Conservation (phyloP, 2,797 vertebrate species). For the Amniataba percoides region DNA sequence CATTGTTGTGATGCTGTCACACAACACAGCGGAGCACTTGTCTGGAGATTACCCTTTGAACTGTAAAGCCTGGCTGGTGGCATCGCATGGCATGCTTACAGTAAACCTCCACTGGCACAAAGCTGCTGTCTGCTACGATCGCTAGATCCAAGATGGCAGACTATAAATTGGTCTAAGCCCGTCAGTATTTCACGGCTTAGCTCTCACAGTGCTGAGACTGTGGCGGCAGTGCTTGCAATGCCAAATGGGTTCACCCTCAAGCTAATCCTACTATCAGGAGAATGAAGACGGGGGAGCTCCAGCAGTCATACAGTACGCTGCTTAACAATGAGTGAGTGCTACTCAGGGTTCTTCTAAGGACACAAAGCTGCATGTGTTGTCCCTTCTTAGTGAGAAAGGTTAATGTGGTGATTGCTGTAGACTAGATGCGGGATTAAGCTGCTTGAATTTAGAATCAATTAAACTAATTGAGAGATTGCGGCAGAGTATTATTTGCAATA, state of each 20-base stretch:
- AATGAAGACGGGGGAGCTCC: constrained; percentile 58
- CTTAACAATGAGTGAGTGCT: constrained; percentile 58
- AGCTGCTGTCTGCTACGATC: constrained; percentile 66
- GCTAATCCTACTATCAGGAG: constrained; percentile 77
- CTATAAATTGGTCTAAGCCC: constrained; percentile 77
- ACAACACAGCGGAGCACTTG: constrained; percentile 59
- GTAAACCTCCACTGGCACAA: constrained; percentile 71
- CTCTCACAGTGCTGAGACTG: constrained; percentile 63
- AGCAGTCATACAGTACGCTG: constrained; percentile 56
- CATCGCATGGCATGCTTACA: constrained; percentile 70
- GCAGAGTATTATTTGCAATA: constrained; percentile 48
- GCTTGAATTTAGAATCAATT: constrained; percentile 74
- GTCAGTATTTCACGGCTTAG: constrained; percentile 76
- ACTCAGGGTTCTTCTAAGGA: constrained; percentile 62
- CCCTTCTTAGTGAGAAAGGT: constrained; percentile 49
- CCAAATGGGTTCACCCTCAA: constrained; percentile 73
- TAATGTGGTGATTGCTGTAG: constrained; percentile 66
- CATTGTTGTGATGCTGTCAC: constrained; percentile 57
- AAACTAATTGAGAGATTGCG: constrained; percentile 68
- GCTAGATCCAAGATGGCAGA: constrained; percentile 75
- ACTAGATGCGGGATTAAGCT: constrained; percentile 70
- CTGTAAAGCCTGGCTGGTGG: constrained; percentile 63
- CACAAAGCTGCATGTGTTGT: constrained; percentile 44
- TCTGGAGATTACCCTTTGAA: constrained; percentile 72
- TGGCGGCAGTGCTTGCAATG: constrained; percentile 49